Conservation (phyloP, 2,797 vertebrate genomes). For the Huso huso region DNA sequence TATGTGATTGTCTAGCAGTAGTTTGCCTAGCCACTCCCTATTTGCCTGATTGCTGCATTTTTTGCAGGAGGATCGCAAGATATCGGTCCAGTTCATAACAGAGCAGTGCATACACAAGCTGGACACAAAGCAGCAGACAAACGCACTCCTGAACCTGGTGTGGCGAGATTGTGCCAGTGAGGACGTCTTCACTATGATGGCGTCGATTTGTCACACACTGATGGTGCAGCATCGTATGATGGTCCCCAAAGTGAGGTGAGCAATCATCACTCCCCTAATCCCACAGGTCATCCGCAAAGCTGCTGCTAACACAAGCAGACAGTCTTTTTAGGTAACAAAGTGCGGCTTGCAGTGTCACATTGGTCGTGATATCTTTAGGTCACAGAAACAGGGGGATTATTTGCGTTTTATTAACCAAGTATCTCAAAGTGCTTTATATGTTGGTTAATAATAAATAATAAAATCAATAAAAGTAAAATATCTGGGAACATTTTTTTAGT, state of each 20-base stretch:
- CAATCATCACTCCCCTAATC: constrained; percentile 9
- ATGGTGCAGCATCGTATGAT: constrained; percentile 98
- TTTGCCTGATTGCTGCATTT: no score
- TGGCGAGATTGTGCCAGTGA: constrained; percentile 94
- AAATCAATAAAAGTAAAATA: no score
- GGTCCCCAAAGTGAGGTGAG: constrained; percentile 94
- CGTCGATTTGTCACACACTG: constrained; percentile 90
- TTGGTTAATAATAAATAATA: no score
- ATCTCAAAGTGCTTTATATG: no score
- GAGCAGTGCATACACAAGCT: constrained; percentile 90
- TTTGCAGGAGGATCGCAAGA: constrained; percentile 71
- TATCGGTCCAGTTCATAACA: constrained; percentile 81
- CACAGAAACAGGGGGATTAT: no score
- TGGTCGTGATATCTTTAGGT: no score
- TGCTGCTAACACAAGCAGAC: not conserved
- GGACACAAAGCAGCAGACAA: constrained; percentile 93
- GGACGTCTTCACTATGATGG: constrained; percentile 93
- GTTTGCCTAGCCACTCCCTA: no score
- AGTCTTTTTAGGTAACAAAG: not conserved
- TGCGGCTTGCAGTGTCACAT: no score
- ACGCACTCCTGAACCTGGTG: constrained; percentile 82
- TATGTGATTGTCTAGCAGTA: no score
- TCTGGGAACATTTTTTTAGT: no score
- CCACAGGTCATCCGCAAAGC: constrained; percentile 9
- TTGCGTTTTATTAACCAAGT: no score